Conservation (phyloP, 2,797 vertebrate species). For the Gallinago stenura region DNA sequence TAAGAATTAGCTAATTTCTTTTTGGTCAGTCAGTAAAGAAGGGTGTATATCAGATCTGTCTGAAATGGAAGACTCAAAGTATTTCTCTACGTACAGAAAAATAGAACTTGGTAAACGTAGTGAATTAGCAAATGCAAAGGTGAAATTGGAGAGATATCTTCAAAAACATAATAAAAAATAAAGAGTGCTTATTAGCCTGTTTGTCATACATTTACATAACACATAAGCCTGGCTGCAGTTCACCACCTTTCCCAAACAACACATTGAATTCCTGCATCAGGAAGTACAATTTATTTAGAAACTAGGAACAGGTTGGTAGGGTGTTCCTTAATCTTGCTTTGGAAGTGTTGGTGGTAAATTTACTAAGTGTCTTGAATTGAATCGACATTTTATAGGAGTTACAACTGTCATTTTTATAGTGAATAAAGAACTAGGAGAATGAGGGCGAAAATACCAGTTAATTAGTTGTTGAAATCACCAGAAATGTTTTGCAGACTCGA, state of each 20-base stretch:
- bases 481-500: not conserved
- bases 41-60: not conserved
- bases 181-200: not conserved
- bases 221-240: not conserved
- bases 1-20: not conserved
- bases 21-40: not conserved
- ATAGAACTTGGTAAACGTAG: not conserved
- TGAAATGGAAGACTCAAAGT: not conserved
- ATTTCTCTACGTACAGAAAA: not conserved
- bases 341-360: constrained; percentile 83
- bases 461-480: not conserved
- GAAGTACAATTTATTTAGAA: constrained; percentile 77
- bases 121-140: not conserved
- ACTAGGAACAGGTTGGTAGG: constrained; percentile 76
- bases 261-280: not conserved
- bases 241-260: not conserved
- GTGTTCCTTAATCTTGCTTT: constrained; percentile 82
- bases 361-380: constrained; percentile 79
- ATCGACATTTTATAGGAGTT: constrained; percentile 78
- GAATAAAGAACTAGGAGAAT: constrained; percentile 3
- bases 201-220: not conserved
- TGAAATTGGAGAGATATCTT: not conserved
- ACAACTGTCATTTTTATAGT: constrained; percentile 75
- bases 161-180: not conserved
- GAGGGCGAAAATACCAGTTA: not conserved